These are phyloP conservation scores for Hormaphis cornu DNA, from an alignment of 1,140 invertebrate genomes.

Conservation along the genomic window DNA sequence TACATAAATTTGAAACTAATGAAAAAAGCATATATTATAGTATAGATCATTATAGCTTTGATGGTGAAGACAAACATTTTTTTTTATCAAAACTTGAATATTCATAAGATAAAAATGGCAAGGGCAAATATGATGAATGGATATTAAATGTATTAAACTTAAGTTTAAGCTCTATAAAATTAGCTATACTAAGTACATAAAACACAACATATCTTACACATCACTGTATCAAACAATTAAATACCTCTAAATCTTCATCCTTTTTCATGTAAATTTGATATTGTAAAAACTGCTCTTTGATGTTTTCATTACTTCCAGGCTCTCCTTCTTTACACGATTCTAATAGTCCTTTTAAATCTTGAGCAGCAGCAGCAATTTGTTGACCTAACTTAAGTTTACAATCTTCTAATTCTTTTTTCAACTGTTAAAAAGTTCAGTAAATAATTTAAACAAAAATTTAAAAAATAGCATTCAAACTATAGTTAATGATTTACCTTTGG, in stretches of 20 bases:
- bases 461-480: neutral
- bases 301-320: slow-evolving; percentile 4
- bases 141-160: no score
- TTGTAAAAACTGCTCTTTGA: slow-evolving; percentile 19
- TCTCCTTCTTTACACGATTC: slow-evolving; percentile 23
- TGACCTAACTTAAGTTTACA: slow-evolving; percentile 3
- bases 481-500: slow-evolving; percentile 50
- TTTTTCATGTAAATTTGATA: slow-evolving; percentile 20
- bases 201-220: no score
- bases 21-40: no score
- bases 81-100: no score
- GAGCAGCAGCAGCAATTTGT: neutral
- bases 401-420: slow-evolving; percentile 29
- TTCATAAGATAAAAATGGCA: no score
- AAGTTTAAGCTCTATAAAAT: no score
- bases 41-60: no score
- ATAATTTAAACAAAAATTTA: neutral
- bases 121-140: no score
- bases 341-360: slow-evolving; percentile 22
- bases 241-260: slow-evolving; percentile 25
- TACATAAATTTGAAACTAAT: no score
- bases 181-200: no score
- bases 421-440: neutral
- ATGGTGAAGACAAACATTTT: no score
- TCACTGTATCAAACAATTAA: neutral